Evolutionary conservation across 2,113 vertebrate genomes (phyloP).

Genomic region (Gopherus flavomarginatus): DNA sequence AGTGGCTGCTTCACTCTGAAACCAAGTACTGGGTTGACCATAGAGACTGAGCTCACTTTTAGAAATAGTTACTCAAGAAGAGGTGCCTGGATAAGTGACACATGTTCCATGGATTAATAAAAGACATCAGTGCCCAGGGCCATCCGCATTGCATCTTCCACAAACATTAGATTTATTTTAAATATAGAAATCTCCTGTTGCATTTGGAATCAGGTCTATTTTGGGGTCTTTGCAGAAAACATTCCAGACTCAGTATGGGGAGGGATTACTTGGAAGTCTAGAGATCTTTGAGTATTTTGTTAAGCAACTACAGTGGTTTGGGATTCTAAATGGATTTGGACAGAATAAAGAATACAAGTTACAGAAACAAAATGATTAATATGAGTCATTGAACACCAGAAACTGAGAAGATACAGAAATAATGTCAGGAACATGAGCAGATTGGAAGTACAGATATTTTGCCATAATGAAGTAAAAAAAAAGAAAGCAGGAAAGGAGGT

Average conservation of each 20-base stretch:
- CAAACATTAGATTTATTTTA: rapidly evolving
- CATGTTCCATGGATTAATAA: background rate
- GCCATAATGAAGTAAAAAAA: background rate
- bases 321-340: background rate
- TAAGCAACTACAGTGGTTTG: background rate
- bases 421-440: background rate
- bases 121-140: background rate
- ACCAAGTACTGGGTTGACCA: background rate
- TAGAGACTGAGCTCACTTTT: background rate
- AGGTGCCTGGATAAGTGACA: background rate
- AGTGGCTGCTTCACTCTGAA: background rate
- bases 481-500: slow-evolving; percentile 8
- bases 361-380: slow-evolving; percentile 15
- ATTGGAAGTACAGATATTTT: slow-evolving; percentile 52
- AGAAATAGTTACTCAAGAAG: background rate
- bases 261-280: slow-evolving; percentile 49
- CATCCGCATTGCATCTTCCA: background rate
- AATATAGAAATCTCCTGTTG: background rate
- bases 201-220: background rate
- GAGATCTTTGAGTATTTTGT: slow-evolving; percentile 12
- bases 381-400: background rate
- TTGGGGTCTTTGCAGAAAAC: background rate
- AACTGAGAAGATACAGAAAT: slow-evolving; percentile 26
- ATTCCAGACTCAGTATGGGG: background rate
- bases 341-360: slow-evolving; percentile 9